phyloP scores from a whole-genome alignment of 2,113 vertebrate genomes.

The Campylorhamphus procurvoides region DNA sequence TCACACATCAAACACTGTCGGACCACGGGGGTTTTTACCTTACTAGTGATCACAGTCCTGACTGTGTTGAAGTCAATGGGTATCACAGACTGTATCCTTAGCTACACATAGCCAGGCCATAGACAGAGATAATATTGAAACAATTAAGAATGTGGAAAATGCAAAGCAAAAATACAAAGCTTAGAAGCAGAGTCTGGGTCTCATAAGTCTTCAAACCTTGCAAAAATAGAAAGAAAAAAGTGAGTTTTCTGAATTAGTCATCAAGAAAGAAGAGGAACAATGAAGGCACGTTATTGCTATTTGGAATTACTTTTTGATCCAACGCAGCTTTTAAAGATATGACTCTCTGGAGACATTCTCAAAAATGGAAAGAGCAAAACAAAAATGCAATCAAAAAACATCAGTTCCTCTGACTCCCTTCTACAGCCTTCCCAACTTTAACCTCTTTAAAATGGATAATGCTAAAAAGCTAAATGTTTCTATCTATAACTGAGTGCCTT shows the following conservation, averaged over 20 bases:
- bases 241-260: not conserved
- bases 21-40: accelerated
- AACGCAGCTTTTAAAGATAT: not conserved
- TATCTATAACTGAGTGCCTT: not conserved
- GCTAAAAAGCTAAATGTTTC: not conserved
- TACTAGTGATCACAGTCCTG: not conserved
- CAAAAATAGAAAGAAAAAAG: not conserved
- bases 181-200: not conserved
- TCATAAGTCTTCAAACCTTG: not conserved
- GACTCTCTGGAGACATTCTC: not conserved
- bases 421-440: not conserved
- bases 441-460: not conserved
- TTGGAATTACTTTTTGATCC: not conserved
- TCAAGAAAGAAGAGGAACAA: not conserved
- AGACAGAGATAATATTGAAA: not conserved
- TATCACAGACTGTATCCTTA: not conserved
- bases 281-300: not conserved
- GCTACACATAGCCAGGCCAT: not conserved
- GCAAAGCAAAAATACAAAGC: not conserved
- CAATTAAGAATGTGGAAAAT: not conserved
- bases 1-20: not conserved
- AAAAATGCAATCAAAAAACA: not conserved
- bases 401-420: not conserved
- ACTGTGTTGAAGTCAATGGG: not conserved
- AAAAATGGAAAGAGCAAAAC: not conserved